Evolutionary conservation across 2,797 vertebrate genomes (phyloP), one percentile per base, ranked within the genome.

Genomic region (Sebastiscus albofasciatus): DNA sequence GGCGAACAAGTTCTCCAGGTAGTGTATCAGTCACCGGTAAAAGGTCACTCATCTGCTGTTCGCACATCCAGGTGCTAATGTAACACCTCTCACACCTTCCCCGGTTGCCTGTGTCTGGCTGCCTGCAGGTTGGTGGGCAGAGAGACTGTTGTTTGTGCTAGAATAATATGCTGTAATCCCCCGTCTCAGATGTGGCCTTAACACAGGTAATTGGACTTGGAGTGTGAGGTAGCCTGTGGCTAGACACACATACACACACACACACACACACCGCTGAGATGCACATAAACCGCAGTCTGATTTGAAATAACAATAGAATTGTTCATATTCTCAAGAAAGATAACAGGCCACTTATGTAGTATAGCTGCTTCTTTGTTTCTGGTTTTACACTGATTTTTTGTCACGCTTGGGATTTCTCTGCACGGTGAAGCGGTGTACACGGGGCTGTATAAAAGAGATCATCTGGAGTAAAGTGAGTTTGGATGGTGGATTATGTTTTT

Each of bases 41-140:
- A 95, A 95, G 94, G 95, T 95, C 93, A 95, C 84, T 89, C 84
- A 83, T 92, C 77, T 93, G 90, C 95, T 93, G 94, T 96, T 96
- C 90, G 69, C 94, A 95, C 95, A 92, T 95, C 79, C 92, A 95
- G 95, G 96, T 95, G 96, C 92, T 96, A 96, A 96, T 96, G 95
- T 93, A 96, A 96, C 96, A 96, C 95, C 94, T 96, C 93, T 93
- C 93, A 94, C 94, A 94, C 93, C 82, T 89, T 89, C 84, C 87
- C 80, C 76, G 24, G 72, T 72, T 78, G 86, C 87, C 82, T 75
- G 88, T 67, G 85, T 89, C 88, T 89, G 89, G 88, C 89, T 76
- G 90, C 89, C 82, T 79, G 89, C 92, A 90, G 92, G 91, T 89
- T 90, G 92, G 92, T 91, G 92, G 90, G 88, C 89, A 92, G 88